phyloP scores from a whole-genome alignment of 1,140 invertebrate genomes.

The Rhagoletis pomonella region DNA sequence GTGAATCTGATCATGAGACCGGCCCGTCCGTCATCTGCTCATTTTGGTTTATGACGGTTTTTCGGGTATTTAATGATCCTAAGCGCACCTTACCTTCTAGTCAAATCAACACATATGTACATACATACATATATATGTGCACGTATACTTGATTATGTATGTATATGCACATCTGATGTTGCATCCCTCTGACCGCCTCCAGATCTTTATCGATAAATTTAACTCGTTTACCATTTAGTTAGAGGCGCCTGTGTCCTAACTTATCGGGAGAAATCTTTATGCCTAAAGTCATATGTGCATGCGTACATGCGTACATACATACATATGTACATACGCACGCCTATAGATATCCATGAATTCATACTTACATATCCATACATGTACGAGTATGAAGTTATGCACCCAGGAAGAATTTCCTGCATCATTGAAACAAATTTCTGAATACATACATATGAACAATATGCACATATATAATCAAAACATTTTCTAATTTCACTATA shows the following conservation, averaged over 20 bases:
- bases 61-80: slow-evolving; percentile 40
- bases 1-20: slow-evolving; percentile 14
- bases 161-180: not conserved
- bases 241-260: slow-evolving; percentile 65
- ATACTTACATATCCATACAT: no score
- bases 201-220: slow-evolving; percentile 72
- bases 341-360: no score
- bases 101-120: not conserved
- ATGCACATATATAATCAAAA: no score
- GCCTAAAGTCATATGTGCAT: not conserved
- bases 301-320: not conserved
- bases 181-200: slow-evolving; percentile 46
- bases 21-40: slow-evolving; percentile 14
- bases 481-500: no score
- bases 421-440: no score
- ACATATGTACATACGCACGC: no score
- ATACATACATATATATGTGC: no score
- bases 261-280: slow-evolving; percentile 62
- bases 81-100: not conserved
- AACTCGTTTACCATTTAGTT: slow-evolving; percentile 73
- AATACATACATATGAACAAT: no score
- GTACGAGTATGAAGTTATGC: no score
- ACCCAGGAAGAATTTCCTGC: no score
- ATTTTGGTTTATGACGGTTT: slow-evolving; percentile 50
- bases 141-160: no score